A percentile compares a stretch with the other conserved stretches of the same genome.
Conservation (phyloP, 2,888 invertebrate genomes). For the Orchestes rusci region DNA sequence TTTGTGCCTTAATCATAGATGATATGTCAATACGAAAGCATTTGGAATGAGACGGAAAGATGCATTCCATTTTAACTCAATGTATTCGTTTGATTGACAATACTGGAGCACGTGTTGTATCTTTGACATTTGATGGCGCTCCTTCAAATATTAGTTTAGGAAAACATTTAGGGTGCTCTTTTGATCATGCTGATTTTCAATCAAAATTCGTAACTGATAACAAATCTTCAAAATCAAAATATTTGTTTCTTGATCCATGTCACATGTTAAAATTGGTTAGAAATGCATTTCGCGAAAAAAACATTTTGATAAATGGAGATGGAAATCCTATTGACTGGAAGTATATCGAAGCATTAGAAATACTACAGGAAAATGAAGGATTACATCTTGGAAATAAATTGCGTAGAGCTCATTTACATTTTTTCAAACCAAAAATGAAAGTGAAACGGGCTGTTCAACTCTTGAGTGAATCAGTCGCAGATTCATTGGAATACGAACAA, state of each 20-base stretch:
- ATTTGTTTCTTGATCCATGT: neutral
- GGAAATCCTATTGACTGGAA: conserved; percentile 12
- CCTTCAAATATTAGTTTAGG: conserved; percentile 25
- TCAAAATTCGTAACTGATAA: conserved; percentile 4
- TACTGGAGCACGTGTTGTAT: conserved; percentile 25
- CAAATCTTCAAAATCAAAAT: neutral
- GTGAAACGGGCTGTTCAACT: conserved; percentile 10
- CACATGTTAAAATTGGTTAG: conserved; percentile 14
- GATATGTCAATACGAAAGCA: conserved; percentile 33
- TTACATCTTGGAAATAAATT: conserved; percentile 12
- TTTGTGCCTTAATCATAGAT: conserved; percentile 27
- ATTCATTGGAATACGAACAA: conserved; percentile 3
- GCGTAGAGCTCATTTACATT: neutral
- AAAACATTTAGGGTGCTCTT: conserved; percentile 8
- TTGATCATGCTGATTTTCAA: conserved; percentile 5
- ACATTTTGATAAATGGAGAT: conserved; percentile 9
- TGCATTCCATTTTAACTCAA: conserved; percentile 27
- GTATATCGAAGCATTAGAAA: conserved; percentile 14
- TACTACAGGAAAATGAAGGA: conserved; percentile 7
- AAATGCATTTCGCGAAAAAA: conserved; percentile 14
- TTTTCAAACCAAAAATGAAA: neutral
- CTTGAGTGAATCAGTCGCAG: neutral
- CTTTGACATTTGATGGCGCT: conserved; percentile 33
- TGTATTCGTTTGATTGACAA: conserved; percentile 26
- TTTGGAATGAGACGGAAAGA: conserved; percentile 34